Conservation (phyloP, 2,797 vertebrate species). For the Gymnoscopelus microlampas region DNA sequence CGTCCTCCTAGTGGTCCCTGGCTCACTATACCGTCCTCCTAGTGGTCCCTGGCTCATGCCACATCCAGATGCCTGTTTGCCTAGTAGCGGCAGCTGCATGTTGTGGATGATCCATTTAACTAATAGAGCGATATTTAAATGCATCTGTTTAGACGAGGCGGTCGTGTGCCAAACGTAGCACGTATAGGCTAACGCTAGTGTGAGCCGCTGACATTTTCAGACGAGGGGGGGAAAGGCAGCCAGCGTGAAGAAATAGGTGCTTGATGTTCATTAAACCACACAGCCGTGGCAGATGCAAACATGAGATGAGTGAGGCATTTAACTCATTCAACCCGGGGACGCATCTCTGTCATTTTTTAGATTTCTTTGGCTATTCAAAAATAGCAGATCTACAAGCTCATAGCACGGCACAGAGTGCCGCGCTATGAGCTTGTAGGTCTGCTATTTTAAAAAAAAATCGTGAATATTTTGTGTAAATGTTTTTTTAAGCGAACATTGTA, state of each 20-base stretch:
- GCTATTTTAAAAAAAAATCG: too few species aligned
- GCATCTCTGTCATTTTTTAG: constrained; percentile 41
- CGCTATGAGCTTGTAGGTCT: too few species aligned
- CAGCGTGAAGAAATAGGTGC: constrained; percentile 66
- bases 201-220: constrained; percentile 77
- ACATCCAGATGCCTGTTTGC: constrained; percentile 71
- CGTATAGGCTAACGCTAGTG: constrained; percentile 21
- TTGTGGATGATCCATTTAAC: constrained; percentile 79
- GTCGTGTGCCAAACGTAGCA: constrained; percentile 62
- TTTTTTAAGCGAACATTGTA: too few species aligned
- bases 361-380: neutral
- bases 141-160: constrained; percentile 73
- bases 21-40: too few species aligned
- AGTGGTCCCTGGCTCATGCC: constrained; percentile 35
- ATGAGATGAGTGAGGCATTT: constrained; percentile 74
- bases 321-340: constrained; percentile 40
- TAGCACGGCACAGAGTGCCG: too few species aligned
- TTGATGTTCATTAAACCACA: constrained; percentile 64
- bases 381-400: too few species aligned
- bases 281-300: constrained; percentile 58
- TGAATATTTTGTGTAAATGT: too few species aligned
- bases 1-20: too few species aligned
- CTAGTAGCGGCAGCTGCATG: constrained; percentile 72
- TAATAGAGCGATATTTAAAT: constrained; percentile 80
- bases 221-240: constrained; percentile 52